Conservation (phyloP, 1,140 invertebrate species). For the Zaprionus inermis region DNA sequence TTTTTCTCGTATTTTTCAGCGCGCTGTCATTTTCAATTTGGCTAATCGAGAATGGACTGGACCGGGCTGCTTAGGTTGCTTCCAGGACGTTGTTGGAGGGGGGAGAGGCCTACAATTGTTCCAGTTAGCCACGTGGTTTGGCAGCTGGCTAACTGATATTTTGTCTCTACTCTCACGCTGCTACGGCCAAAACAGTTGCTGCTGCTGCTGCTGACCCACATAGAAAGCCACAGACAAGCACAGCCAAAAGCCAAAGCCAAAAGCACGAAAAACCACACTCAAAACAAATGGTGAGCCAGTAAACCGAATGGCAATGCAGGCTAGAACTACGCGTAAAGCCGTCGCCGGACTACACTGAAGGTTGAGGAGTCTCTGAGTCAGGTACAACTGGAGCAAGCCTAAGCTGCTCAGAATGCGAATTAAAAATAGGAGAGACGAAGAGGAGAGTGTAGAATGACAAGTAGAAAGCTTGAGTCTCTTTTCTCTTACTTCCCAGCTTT, state of each 20-base stretch:
- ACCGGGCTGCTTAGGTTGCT: too few species aligned
- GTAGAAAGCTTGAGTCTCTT: too few species aligned
- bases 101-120: slow-evolving; percentile 73
- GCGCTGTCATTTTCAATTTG: slow-evolving; percentile 77
- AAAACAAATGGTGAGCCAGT: slow-evolving; percentile 52
- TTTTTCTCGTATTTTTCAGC: slow-evolving; percentile 12
- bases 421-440: too few species aligned
- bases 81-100: too few species aligned
- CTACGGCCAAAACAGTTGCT: slow-evolving; percentile 44
- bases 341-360: not conserved
- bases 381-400: too few species aligned
- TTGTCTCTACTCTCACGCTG: not conserved
- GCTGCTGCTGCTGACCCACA: slow-evolving; percentile 77
- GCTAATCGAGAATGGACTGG: slow-evolving; percentile 59
- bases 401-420: too few species aligned
- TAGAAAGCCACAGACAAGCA: slow-evolving; percentile 47
- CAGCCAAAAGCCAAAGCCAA: slow-evolving; percentile 18
- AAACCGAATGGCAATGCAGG: not conserved
- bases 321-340: not conserved
- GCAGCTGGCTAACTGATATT: slow-evolving; percentile 31
- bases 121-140: slow-evolving; percentile 70
- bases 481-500: too few species aligned
- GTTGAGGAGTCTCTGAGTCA: too few species aligned
- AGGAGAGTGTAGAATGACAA: too few species aligned
- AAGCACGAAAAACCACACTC: slow-evolving; percentile 36